Base-by-base conservation (phyloP, 2,113 vertebrate genomes). In the Ceyx cyanopectus region DNA sequence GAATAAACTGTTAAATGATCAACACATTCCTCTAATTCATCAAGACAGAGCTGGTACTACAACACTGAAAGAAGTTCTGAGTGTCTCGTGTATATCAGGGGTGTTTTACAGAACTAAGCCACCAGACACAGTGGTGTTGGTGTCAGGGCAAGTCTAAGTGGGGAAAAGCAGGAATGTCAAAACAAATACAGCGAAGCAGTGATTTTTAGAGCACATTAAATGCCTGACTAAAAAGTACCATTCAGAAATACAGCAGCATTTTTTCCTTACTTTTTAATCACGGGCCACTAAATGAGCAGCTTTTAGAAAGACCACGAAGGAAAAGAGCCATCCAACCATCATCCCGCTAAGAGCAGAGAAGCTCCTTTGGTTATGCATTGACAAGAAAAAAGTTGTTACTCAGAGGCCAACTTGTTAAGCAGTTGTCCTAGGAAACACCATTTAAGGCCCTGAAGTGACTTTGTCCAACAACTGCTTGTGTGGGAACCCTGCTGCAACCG, bases 251-350 rank as follows among this genome's bases (percentile, higher is more conserved):
- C 9, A 40, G 14, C n/a, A 72, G 22, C 7, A 32, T 63, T 63
- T 63, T 32, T 75, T 51, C 43, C 14, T 77, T 45, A 41, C 21
- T 63, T 87, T 79, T 81, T 22, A 76, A 51, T 45, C 29, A 53
- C 0, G 1, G 13, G 7, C 8, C 14, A 48, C 20, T 67, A 56
- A 67, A 65, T 9, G 10, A 82, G 29, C 26, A 78, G 29, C 2
- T 46, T 77, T 61, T 66, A 43, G 37, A 27, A 51, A 69, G 51
- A 37, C n/a, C 23, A 17, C 24, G 32, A 75, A 75, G 23, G 40
- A 43, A 77, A 87, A 67, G 54, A 91, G 6, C 23, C 29, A 68
- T 29, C n/a, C 61, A 77, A 23, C 29, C 61, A 62, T 16, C 45
- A 43, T 6, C 9, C 15, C 3, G 2, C 34, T 58, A 37, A 62